Evolutionary conservation across 2,888 invertebrate species (phyloP).

Genomic region (Eilema depressum): DNA sequence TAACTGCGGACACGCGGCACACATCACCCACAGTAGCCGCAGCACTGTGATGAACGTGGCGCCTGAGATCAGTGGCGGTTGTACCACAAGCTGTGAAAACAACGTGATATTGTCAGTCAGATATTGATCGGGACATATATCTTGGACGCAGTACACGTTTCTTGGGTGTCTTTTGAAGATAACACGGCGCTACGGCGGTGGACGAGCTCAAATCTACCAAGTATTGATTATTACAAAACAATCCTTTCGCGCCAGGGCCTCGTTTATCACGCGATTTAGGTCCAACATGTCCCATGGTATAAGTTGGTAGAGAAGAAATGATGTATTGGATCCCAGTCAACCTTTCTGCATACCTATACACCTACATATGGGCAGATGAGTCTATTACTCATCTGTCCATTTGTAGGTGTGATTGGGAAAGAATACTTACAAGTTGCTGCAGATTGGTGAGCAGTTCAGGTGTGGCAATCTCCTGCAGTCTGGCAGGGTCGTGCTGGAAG

Average conservation of each 20-base stretch:
- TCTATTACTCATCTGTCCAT: not conserved
- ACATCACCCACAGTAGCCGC: conserved; percentile 98
- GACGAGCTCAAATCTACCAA: too few species aligned
- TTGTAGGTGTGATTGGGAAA: not conserved
- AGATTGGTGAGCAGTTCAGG: conserved; percentile 96
- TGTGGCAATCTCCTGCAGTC: conserved; percentile 97
- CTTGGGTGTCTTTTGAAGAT: too few species aligned
- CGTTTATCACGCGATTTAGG: too few species aligned
- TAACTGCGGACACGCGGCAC: conserved; percentile 97
- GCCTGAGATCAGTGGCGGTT: conserved; percentile 98
- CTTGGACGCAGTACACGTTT: too few species aligned
- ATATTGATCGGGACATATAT: too few species aligned
- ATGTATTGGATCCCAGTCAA: not conserved
- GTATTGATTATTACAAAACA: too few species aligned
- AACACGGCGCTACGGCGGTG: too few species aligned
- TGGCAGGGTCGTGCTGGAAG: conserved; percentile 96
- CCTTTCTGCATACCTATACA: not conserved
- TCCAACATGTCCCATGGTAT: too few species aligned
- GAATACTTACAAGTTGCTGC: conserved; percentile 92
- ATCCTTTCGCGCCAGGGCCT: too few species aligned
- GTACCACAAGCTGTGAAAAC: conserved; percentile 92
- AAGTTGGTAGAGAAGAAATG: not conserved
- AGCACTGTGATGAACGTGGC: conserved; percentile 98
- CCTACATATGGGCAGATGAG: not conserved
- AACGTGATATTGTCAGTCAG: not conserved